Evolutionary conservation across 1,140 invertebrate genomes (phyloP), one percentile per base, ranked within the genome.

Genomic region (Gryllus bimaculatus): DNA sequence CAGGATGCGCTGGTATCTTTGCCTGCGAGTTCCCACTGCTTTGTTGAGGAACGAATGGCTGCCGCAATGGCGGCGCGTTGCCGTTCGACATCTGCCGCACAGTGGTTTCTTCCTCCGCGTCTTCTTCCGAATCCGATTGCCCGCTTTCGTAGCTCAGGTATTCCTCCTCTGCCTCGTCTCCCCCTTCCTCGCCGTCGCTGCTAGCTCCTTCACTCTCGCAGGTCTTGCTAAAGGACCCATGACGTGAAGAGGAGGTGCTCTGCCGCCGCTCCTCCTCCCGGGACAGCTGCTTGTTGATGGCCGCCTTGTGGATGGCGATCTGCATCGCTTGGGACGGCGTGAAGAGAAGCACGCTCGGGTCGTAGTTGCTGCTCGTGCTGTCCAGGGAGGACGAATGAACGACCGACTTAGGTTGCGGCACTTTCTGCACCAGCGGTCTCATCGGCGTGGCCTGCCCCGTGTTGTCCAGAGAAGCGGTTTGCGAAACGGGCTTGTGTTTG

Each of bases 231-330:
- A 78, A 18, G 20, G 26, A 39, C 26, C 26, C 26, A 8, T 77
- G 26, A 73, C 8, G 66, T 47, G 6, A 18, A 15, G 18, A 47
- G 13, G 47, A 26, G 20, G 8, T 47, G 20, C 54, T 77, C 21
- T 73, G 74, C 73, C 82, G 76, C 48, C 81, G 73, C 8, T 83
- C 82, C 78, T 83, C 84, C 54, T 85, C 85, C 48, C 83, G 79
- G 54, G 83, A 84, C 79, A 87, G 82, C 81, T 87, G 85, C 81
- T 87, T 87, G 73, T 86, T 85, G 66, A 87, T 86, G 1, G 85
- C 85, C 20, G 87, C 85, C 82, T 87, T 84, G 80, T 87, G 84
- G 15, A 87, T 83, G 20, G 86, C 86, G 78, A 87, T 85, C 82
- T 87, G 86, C 7, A 87, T 84, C 4, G 83, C 82, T 82, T 87